Evolutionary conservation across 2,113 vertebrate genomes (phyloP), one percentile per base, ranked within the genome.

Genomic region (Hypomesus transpacificus): DNA sequence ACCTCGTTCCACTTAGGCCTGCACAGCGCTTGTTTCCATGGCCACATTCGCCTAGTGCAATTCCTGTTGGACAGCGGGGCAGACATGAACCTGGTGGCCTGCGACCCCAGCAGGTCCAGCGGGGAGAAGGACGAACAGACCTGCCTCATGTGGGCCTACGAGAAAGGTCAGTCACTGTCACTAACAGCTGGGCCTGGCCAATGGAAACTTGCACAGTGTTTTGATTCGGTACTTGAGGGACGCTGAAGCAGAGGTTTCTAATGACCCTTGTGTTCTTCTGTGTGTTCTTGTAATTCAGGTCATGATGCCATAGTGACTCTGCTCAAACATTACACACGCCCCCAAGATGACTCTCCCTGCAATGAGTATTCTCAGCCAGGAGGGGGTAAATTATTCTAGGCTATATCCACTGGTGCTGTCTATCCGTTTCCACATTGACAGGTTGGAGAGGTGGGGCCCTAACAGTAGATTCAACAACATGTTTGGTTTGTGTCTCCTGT

Each of bases 101-200:
- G 94, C 70, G 96, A 99, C 84, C 95, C 96, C 71, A 98, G 96
- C 89, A 92, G 96, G 78, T 97, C 96, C 80, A 98, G 96, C 18
- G 97, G 96, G 52, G 96, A 98, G 78, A 98, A 97, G 83, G 96
- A 99, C 9, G 96, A 99, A 77, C 97, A 98, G 88, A 99, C 96
- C 0, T 98, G 96, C 74, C 89, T 98, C 78, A 99, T 99, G 97
- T 98, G 96, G 97, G 96, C 97, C 50, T 98, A 98, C 72, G 96
- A 98, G 78, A 98, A 96, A 95, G 96, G 96, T 95, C 13, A 20
- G 89, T 53, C 18, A 14, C 20, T 7, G 14, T 14, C 17, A 34
- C 54, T 51, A 22, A 71, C 59, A 24, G 28, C 9, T n/a, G 17
- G 50, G 39, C n/a, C 9, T n/a, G n/a, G 39, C 39, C 9, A n/a